Evolutionary conservation across 1,140 invertebrate genomes (phyloP), one percentile per base, ranked within the genome.

Genomic region (Oscheius sp.): DNA sequence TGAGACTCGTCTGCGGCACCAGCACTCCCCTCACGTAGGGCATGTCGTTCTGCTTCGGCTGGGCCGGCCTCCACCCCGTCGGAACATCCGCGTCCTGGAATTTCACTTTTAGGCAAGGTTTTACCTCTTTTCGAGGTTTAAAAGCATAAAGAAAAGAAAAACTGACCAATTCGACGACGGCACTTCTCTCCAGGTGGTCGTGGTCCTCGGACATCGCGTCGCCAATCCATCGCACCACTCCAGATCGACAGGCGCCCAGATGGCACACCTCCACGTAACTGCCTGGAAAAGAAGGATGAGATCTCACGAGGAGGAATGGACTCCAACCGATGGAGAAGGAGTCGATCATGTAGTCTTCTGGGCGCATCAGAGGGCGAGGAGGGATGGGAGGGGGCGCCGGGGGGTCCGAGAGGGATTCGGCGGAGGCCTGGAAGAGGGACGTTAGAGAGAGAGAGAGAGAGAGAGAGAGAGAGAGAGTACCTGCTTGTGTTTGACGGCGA

Each of bases 171-270:
- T 74, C 58, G 31, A 76, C 75, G 20, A 74, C 59, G 35, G 71
- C 75, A 18, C 35, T 31, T 36, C 36, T 71, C 46, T 69, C 66
- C 13, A 74, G 15, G 59, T 71, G 52, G n/a, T 74, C 71, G 15
- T 35, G 36, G 18, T 73, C 35, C 18, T 74, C 67, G 31, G 46
- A 42, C 7, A 75, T 42, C 36, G 65, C 55, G 26, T 77, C 63
- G 32, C 76, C 76, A 7, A 77, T 34, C 76, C 76, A 77, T 29
- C 35, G 29, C 15, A 77, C 74, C 3, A 63, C 63, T 61, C 76
- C 76, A 32, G 26, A 62, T 4, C 76, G 58, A 15, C 26, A 29
- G 31, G 63, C 74, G 18, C 76, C 76, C 34, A 68, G 36, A 59
- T 77, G 65, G 26, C 36, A 46, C 23, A 73, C 76, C 31, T 73